Evolutionary conservation across 2,888 invertebrate genomes (phyloP), one percentile per base, ranked within the genome.

Genomic region (Ormyrus labotus): DNA sequence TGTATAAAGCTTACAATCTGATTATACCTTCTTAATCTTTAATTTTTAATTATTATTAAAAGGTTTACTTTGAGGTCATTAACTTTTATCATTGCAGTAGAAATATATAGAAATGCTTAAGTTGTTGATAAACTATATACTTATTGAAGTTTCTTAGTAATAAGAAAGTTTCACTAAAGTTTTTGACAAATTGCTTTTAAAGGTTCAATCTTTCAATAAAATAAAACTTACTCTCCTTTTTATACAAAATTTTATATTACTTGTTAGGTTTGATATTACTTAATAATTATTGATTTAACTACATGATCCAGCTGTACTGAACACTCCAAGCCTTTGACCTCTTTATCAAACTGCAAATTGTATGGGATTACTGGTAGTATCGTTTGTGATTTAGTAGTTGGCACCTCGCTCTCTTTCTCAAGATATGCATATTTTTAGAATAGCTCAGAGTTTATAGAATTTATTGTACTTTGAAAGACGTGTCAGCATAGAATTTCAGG

Each of bases 401-500:
- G 80, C 80, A 80, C 70, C 64, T 76, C 13, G 13, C 61, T 78
- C 67, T 47, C 74, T 68, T 80, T 76, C 76, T 71, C 34, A 64
- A 76, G 65, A 76, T 76, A 67, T 72, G 65, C 53, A 80, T 76
- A 80, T 80, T 80, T 80, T 80, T 80, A 80, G 80, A 80, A 69
- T 74, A 65, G 64, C 74, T 72, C 55, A 48, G n/a, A 60, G 51
- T 80, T 75, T 79, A 73, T 57, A 74, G 73, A 65, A 61, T 61
- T 53, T 67, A 47, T 68, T 55, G 73, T 60, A 65, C 60, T 53
- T 78, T 57, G 58, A 67, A 3, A 34, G 58, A 55, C n/a, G 13
- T 73, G 78, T 60, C 72, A 68, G 67, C n/a, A 50, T 19, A 47
- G 63, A 64, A 63, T 64, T 63, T 53, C 45, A 73, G 34, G 55